Conservation (phyloP, 2,888 invertebrate genomes). For the Seladonia tumulorum region DNA sequence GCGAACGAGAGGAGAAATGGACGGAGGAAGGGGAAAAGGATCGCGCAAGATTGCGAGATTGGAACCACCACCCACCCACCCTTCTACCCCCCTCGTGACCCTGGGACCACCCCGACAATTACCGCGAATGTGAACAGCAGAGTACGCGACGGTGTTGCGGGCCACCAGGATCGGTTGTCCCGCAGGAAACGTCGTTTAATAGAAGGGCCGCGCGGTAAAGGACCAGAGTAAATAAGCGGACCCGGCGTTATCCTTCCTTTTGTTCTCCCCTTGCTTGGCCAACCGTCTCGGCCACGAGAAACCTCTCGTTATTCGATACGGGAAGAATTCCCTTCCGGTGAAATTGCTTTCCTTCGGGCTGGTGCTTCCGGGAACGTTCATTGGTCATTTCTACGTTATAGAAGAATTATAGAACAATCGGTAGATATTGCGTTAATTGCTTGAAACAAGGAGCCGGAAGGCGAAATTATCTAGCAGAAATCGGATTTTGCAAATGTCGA, state of each 20-base stretch:
- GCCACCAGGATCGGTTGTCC: constrained; percentile 32
- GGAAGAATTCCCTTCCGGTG: background rate
- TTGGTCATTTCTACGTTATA: background rate
- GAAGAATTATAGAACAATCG: background rate
- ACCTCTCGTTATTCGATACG: constrained; percentile 9
- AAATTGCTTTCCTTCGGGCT: background rate
- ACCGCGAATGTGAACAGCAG: constrained; percentile 43
- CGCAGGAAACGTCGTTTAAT: constrained; percentile 28
- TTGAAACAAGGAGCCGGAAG: background rate
- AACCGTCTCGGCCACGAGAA: background rate
- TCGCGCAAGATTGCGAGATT: constrained; percentile 28
- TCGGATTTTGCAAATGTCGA: background rate
- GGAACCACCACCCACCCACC: background rate
- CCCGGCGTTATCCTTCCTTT: background rate
- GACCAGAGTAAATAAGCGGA: constrained; percentile 21
- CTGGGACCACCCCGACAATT: constrained; percentile 54
- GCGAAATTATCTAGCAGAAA: too few species aligned
- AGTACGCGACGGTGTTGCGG: constrained; percentile 38
- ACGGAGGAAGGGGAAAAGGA: background rate
- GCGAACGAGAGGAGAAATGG: background rate
- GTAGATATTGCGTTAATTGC: too few species aligned
- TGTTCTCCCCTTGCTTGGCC: background rate
- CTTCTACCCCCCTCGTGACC: constrained; percentile 22
- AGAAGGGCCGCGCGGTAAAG: constrained; percentile 16
- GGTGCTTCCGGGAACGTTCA: background rate